Base-by-base conservation (phyloP, 2,888 invertebrate genomes). In the Cheilosia vulpina region DNA sequence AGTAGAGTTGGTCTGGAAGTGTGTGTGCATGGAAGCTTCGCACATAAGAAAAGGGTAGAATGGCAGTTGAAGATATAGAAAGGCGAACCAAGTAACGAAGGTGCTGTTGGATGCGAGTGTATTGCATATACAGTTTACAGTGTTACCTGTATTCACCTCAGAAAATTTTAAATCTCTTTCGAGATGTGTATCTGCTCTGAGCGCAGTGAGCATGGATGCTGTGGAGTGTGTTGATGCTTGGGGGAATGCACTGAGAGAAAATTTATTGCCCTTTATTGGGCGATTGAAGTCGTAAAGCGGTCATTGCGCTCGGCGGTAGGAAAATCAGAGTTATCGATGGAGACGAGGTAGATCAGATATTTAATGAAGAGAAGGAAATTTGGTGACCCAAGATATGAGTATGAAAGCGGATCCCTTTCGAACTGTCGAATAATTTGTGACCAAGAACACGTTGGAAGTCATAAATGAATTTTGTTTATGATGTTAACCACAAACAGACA, bases 221-320 rank as follows among this genome's bases (percentile, higher is more conserved):
- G 80, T 71, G 66, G 43, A 24, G 85, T 85, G 80, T 71, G 66
- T 50, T 19, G 85, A 84, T 85, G 27, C 27, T 27, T 21, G 21
- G 21, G 21, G 21, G 21, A 21, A 21, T 21, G 81, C 85, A 85
- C 85, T 85, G 85, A 50, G 60, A 85, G 76, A 85, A 85, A 85
- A 80, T 52, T 75, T 81, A 71, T 77, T 47, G 43, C 45, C 62
- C 72, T 76, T 85, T 81, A 77, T 85, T 47, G 45, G 71, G 68
- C 63, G 76, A 81, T 81, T 72, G 71, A 72, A 72, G 81, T 81
- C 66, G 81, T 85, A 85, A 85, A 81, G 85, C 85, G 85, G 85
- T 85, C 85, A 85, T 85, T 85, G 85, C 75, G 76, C 55, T 41
- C 13, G 21, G 45, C 52, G 53, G 19, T 53, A 57, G 50, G 63